These are phyloP conservation scores for Brachionus sp. DNA, from an alignment of 1,140 invertebrate species.

Conservation along the genomic window DNA sequence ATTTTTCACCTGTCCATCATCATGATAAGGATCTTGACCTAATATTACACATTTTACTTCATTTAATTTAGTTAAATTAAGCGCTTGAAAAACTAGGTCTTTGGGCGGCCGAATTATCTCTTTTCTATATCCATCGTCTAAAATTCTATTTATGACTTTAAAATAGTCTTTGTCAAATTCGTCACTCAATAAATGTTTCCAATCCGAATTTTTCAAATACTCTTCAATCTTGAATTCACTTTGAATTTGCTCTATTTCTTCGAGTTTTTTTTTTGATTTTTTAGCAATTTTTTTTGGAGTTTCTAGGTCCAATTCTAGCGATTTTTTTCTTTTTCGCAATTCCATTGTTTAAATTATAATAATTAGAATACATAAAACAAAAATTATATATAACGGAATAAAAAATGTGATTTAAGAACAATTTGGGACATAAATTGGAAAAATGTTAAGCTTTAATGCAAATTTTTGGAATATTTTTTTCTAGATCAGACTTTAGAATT, in stretches of 20 bases:
- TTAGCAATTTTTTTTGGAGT: not conserved
- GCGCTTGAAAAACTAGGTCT: constrained; percentile 40
- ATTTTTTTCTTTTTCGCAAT: constrained; percentile 12
- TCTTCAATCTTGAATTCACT: constrained; percentile 7
- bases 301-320: not conserved
- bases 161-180: constrained; percentile 42
- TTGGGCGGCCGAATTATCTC: not conserved
- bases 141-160: not conserved
- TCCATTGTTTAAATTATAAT: not conserved
- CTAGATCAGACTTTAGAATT: not conserved
- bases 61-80: constrained; percentile 14
- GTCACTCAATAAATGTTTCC: not conserved
- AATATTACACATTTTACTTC: constrained; percentile 42
- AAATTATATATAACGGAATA: not conserved
- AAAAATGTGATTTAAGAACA: not conserved
- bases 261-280: not conserved
- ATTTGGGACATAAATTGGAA: not conserved
- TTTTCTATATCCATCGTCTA: not conserved
- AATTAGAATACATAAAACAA: not conserved
- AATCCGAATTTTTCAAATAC: not conserved
- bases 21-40: constrained; percentile 46
- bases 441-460: not conserved
- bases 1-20: not conserved
- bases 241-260: not conserved
- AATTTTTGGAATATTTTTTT: not conserved